These are phyloP conservation scores for Rhagophthalmus giganteus DNA, from an alignment of 2,888 invertebrate genomes.

Conservation along the genomic window DNA sequence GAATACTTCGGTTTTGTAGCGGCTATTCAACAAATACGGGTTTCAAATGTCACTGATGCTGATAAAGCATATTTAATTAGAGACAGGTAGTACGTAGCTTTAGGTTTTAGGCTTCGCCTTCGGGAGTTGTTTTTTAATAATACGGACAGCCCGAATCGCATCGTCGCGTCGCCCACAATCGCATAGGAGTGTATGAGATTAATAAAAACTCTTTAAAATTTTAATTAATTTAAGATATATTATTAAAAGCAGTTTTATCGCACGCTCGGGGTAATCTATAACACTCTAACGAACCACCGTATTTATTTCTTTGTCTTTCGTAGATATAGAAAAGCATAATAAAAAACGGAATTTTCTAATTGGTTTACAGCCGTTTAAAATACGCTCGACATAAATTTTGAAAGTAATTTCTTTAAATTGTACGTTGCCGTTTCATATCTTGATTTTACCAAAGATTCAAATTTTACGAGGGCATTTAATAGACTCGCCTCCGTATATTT, in stretches of 20 bases:
- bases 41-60: conserved; percentile 31
- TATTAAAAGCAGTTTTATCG: conserved; percentile 30
- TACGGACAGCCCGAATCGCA: conserved; percentile 14
- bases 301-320: conserved; percentile 16
- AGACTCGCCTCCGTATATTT: conserved; percentile 3
- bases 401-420: conserved; percentile 30
- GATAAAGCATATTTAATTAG: conserved; percentile 36
- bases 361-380: conserved; percentile 31
- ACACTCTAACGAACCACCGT: conserved; percentile 17
- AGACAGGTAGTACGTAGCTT: conserved; percentile 31
- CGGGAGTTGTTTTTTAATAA: conserved; percentile 17
- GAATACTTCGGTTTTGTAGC: conserved; percentile 36
- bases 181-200: conserved; percentile 28
- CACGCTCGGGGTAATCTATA: conserved; percentile 20
- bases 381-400: conserved; percentile 31
- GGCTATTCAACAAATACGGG: conserved; percentile 31
- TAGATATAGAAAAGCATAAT: too few relatives aligned
- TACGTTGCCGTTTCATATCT: conserved; percentile 25
- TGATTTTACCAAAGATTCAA: conserved; percentile 26
- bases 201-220: conserved; percentile 30
- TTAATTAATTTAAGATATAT: conserved; percentile 28
- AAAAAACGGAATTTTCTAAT: conserved; percentile 27
- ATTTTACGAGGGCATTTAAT: conserved; percentile 16
- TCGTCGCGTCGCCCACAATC: conserved; percentile 23
- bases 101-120: conserved; percentile 18